A percentile compares a stretch with the other conserved stretches of the same genome.
phyloP scores from a whole-genome alignment of 2,113 vertebrate species.

The Nematolebias whitei region DNA sequence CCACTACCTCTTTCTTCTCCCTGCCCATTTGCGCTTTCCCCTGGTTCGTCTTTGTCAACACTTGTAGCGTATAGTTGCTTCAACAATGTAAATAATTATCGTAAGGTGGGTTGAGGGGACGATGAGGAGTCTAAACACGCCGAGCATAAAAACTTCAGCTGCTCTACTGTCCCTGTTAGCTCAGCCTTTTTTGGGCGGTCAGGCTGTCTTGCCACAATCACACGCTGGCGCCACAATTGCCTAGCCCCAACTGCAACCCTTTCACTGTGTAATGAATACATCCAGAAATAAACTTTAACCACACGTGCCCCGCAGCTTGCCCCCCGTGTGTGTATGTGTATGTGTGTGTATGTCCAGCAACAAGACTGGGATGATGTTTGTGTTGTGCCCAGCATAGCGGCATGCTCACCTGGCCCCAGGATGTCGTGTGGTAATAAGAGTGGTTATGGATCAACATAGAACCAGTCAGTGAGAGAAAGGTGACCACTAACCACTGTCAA shows the following conservation, averaged over 20 bases:
- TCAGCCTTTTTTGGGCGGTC: constrained; percentile 93
- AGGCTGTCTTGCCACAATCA: constrained; percentile 96
- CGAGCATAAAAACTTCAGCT: constrained; percentile 76
- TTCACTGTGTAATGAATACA: constrained; percentile 91
- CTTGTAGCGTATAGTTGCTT: constrained; percentile 53
- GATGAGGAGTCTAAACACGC: constrained; percentile 40
- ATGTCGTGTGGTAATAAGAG: constrained; percentile 58
- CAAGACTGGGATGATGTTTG: constrained; percentile 81
- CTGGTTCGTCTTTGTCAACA: constrained; percentile 50
- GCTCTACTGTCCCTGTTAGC: constrained; percentile 83
- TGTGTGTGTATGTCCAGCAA: constrained; percentile 69
- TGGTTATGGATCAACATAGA: constrained; percentile 75
- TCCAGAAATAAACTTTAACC: constrained; percentile 90
- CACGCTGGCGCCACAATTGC: constrained; percentile 87
- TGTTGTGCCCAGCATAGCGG: constrained; percentile 67
- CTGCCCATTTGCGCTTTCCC: constrained; percentile 44
- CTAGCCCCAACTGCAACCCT: constrained; percentile 85
- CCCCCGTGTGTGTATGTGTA: constrained; percentile 36
- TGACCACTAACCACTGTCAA: constrained; percentile 68
- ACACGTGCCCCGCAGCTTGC: constrained; percentile 71
- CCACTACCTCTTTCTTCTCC: constrained; percentile 51
- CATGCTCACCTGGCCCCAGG: constrained; percentile 72
- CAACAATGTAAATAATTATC: constrained; percentile 68
- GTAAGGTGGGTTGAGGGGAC: constrained; percentile 80
- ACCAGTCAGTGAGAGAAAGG: constrained; percentile 67